Evolutionary conservation across 2,797 vertebrate species (phyloP).

Genomic region (Arnoldichthys spilopterus): DNA sequence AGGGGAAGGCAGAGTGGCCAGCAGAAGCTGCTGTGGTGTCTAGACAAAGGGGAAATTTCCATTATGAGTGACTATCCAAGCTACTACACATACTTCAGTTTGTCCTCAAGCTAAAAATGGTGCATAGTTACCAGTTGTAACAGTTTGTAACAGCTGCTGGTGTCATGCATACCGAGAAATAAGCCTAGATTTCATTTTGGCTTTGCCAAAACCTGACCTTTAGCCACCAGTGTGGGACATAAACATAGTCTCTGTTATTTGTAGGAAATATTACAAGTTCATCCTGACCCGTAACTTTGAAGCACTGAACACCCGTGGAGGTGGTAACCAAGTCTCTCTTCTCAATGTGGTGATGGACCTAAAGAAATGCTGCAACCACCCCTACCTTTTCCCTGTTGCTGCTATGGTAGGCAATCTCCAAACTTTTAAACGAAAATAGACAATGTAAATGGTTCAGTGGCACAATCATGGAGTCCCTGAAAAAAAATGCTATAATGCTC

Average conservation of each 20-base stretch:
- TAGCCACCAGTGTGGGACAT: not conserved
- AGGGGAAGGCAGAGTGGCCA: too few species aligned
- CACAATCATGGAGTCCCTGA: not conserved
- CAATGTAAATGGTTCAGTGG: not conserved
- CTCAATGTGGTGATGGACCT: slow-evolving; percentile 98
- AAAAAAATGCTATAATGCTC: not conserved
- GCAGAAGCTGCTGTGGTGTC: too few species aligned
- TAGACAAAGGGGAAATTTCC: too few species aligned
- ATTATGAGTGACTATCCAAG: too few species aligned
- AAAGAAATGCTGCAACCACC: slow-evolving; percentile 99
- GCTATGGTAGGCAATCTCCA: slow-evolving; percentile 85
- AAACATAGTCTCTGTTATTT: not conserved
- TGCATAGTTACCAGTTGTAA: too few species aligned
- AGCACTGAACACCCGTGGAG: slow-evolving; percentile 93
- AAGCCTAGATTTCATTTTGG: too few species aligned
- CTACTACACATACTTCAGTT: too few species aligned
- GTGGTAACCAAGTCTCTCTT: slow-evolving; percentile 96
- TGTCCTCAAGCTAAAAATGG: too few species aligned
- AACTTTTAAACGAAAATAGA: not conserved
- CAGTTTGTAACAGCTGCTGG: too few species aligned
- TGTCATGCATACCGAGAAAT: not conserved
- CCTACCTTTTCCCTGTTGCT: slow-evolving; percentile 96
- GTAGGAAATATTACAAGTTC: slow-evolving; percentile 97
- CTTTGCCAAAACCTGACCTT: not conserved
- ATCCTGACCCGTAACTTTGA: slow-evolving; percentile 97